These are phyloP conservation scores for Chrysomallon squamiferum DNA, from an alignment of 1,140 invertebrate species.

Conservation along the genomic window DNA sequence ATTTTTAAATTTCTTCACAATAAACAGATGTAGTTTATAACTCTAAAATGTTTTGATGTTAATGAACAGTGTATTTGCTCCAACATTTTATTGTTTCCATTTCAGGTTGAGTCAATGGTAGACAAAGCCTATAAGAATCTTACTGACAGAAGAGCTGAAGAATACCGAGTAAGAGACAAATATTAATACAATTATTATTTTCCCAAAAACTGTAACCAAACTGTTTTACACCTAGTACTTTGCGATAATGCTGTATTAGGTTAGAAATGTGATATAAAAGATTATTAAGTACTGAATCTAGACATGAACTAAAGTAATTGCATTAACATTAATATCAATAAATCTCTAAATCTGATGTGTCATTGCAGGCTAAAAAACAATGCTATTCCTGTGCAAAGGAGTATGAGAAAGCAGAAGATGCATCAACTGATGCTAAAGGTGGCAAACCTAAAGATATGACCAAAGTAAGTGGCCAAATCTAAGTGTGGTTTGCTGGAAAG, in stretches of 20 bases:
- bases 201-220: background rate
- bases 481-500: background rate
- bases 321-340: no score
- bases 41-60: no score
- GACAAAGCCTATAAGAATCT: conserved; percentile 84
- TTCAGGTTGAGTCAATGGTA: conserved; percentile 77
- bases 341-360: no score
- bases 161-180: conserved; percentile 70
- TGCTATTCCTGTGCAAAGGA: conserved; percentile 46
- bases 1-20: no score
- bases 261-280: background rate
- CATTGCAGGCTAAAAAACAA: conserved; percentile 51
- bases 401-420: conserved; percentile 49
- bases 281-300: background rate
- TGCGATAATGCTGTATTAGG: background rate
- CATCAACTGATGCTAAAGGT: conserved; percentile 24
- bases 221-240: background rate
- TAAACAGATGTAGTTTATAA: no score
- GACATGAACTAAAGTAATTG: no score
- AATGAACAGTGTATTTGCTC: no score
- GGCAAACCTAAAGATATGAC: conserved; percentile 52
- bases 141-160: conserved; percentile 82
- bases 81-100: no score
- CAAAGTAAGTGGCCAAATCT: conserved; percentile 38
- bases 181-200: background rate